These are phyloP conservation scores for Trachelus iudaicus DNA, from an alignment of 2,888 invertebrate genomes.

Conservation along the genomic window DNA sequence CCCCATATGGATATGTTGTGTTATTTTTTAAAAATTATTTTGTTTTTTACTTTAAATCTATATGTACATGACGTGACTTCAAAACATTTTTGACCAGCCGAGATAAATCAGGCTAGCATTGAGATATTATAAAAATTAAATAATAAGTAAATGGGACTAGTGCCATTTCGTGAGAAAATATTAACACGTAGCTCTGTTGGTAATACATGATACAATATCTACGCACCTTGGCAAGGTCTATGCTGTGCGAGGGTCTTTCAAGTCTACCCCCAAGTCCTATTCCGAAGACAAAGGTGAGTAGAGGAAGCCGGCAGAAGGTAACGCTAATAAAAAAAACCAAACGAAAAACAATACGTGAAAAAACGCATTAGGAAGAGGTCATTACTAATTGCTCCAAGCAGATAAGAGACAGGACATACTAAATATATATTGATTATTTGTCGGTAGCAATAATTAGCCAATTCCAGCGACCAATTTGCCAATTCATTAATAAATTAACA, in stretches of 20 bases:
- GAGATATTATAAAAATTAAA: slow-evolving; percentile 42
- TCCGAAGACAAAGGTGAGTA: slow-evolving; percentile 65
- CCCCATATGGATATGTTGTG: background rate
- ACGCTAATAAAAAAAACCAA: slow-evolving; percentile 51
- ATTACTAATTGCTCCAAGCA: slow-evolving; percentile 37
- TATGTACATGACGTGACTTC: slow-evolving; percentile 27
- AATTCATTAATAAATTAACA: background rate
- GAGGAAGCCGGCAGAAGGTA: slow-evolving; percentile 63
- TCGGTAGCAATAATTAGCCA: background rate
- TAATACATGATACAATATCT: slow-evolving; percentile 67
- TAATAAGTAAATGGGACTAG: slow-evolving; percentile 63
- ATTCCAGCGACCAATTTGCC: no score
- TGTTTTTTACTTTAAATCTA: background rate
- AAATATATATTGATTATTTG: background rate
- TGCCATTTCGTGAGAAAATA: slow-evolving; percentile 66
- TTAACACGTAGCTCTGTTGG: slow-evolving; percentile 67
- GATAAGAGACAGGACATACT: slow-evolving; percentile 13
- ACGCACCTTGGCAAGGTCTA: slow-evolving; percentile 66
- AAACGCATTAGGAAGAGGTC: slow-evolving; percentile 17
- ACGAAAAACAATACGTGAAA: slow-evolving; percentile 40
- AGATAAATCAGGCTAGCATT: slow-evolving; percentile 34
- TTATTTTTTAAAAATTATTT: background rate
- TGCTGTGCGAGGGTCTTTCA: slow-evolving; percentile 66
- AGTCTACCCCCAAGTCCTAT: slow-evolving; percentile 65
- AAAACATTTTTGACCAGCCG: slow-evolving; percentile 18